These are phyloP conservation scores for Erethizon dorsatum DNA, from an alignment of 2,797 vertebrate species.

Conservation along the genomic window DNA sequence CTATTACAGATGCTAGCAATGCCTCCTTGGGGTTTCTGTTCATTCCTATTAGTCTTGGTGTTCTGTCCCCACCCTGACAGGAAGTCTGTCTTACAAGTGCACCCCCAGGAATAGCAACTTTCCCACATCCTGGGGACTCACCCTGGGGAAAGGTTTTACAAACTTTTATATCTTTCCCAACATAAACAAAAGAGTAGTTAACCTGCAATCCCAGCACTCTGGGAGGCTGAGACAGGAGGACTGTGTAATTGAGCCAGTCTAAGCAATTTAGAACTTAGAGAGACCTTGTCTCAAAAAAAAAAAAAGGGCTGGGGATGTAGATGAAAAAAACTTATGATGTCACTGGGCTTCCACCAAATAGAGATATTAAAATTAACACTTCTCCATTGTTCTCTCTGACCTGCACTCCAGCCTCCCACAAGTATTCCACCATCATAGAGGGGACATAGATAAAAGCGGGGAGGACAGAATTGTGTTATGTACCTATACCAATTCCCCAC, in stretches of 20 bases:
- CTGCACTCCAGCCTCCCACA: accelerated
- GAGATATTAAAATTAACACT: background rate
- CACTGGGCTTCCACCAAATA: background rate
- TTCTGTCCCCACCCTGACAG: accelerated
- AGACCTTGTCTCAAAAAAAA: background rate
- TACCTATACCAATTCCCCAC: background rate
- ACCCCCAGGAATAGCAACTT: background rate
- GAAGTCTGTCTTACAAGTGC: background rate
- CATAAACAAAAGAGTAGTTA: background rate
- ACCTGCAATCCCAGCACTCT: background rate
- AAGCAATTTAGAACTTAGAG: background rate
- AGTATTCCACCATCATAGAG: accelerated
- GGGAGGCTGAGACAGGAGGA: background rate
- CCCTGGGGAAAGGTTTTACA: background rate
- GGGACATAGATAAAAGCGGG: background rate
- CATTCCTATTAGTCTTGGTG: background rate
- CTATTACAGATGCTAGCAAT: background rate
- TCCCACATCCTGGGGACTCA: background rate
- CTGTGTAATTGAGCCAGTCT: background rate
- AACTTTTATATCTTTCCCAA: background rate
- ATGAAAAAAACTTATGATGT: background rate
- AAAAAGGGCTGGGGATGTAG: background rate
- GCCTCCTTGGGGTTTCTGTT: background rate
- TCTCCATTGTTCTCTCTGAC: background rate
- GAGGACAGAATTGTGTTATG: background rate